Base-by-base conservation (phyloP, 2,888 invertebrate species). In the Tinea semifulvella region DNA sequence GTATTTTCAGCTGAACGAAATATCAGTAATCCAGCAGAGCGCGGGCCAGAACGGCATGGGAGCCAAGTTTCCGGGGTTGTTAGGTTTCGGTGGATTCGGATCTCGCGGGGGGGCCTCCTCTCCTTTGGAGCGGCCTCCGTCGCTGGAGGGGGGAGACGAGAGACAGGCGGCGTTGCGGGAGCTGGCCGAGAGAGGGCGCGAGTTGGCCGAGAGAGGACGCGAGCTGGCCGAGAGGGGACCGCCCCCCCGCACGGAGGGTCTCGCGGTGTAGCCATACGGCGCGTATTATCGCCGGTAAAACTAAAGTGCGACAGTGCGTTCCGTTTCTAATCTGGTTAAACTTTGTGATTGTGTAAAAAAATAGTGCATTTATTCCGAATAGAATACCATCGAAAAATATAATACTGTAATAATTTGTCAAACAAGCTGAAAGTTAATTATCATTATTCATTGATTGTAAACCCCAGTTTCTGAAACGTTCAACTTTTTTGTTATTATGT, bases 1-100 rank as follows among this genome's bases (percentile, higher is more conserved):
- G n/a, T 44, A 52, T 49, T 72, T 77, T 54, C 85, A 91, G 90
- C 82, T 91, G 73, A 90, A 89, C 81, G 90, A 91, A 77, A 90
- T 91, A 77, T 89, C 89, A 57, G 89, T 89, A 56, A 88, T 90
- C 58, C 90, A 89, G 61, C 87, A 87, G 62, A 87, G 84, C 69
- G 88, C 86, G 65, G 87, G 85, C 55, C 89, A 88, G 65, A 90
- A 89, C 56, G 84, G 88, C 19, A 81, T 87, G 46, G 85, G 77
- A 50, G 84, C 84, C 46, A 90, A 91, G 63, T 92, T 91, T 71
- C 88, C 90, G 36, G 89, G 90, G 16, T 75, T 91, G 13, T 82
- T 92, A 48, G 89, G 90, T n/a, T 90, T 91, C 66, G 88, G 90
- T 5, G 88, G 89, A 44, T 88, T 88, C 56, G 82, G 79, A 13